Percentiles rank a stretch among this genome's conserved stretches.
Conservation (phyloP, 2,113 vertebrate species). For the Rhea americana region DNA sequence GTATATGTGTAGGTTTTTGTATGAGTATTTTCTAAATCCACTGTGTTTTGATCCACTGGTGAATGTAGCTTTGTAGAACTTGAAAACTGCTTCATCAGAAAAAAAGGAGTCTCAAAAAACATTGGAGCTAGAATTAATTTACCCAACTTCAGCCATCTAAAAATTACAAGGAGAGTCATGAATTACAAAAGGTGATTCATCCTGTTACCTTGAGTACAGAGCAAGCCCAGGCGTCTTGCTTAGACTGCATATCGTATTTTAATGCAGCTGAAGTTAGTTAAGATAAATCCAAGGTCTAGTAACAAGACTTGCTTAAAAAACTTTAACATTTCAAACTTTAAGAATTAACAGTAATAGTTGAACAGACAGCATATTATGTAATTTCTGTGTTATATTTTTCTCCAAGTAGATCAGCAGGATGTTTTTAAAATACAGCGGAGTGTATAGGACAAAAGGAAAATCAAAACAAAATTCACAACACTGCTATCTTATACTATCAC, state of each 20-base stretch:
- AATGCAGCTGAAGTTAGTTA: background rate
- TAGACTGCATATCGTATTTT: background rate
- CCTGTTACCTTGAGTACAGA: background rate
- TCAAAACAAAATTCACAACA: no score
- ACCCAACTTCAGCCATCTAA: background rate
- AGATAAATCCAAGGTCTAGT: background rate
- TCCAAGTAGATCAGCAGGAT: background rate
- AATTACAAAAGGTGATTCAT: background rate
- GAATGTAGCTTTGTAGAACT: background rate
- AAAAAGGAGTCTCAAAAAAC: background rate
- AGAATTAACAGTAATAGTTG: background rate
- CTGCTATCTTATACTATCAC: no score
- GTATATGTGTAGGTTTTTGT: fast-evolving
- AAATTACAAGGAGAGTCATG: background rate
- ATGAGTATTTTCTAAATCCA: background rate
- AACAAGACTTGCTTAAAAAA: background rate
- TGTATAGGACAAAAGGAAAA: background rate
- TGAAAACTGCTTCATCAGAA: background rate
- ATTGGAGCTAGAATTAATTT: background rate
- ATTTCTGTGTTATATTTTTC: background rate
- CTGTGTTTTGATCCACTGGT: background rate
- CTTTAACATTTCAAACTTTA: background rate
- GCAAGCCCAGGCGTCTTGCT: background rate
- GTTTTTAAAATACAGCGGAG: no score
- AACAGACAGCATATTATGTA: background rate